Conservation (phyloP, 2,888 invertebrate species). For the Rhingia campestris region DNA sequence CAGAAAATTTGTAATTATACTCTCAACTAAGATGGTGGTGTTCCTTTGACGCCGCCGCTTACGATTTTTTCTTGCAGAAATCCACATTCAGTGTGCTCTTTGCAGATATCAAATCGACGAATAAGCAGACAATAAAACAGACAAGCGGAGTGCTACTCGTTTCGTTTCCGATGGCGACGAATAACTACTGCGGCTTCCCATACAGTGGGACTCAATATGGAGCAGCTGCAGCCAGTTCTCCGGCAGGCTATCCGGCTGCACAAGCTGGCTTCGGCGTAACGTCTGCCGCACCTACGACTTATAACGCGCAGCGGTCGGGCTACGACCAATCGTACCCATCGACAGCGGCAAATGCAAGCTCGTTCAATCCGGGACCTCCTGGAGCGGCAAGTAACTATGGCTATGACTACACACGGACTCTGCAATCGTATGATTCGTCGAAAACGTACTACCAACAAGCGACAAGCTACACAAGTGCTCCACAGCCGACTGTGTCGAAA, state of each 20-base stretch:
- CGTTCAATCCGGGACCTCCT: constrained; percentile 72
- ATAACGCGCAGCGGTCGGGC: constrained; percentile 91
- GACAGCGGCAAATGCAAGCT: constrained; percentile 85
- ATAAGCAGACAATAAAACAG: not conserved
- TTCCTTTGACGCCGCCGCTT: constrained; percentile 78
- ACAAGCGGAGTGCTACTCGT: not conserved
- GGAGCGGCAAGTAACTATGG: constrained; percentile 87
- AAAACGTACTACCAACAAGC: constrained; percentile 94
- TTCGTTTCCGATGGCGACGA: constrained; percentile 83
- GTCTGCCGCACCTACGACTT: constrained; percentile 91
- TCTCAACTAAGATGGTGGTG: constrained; percentile 70
- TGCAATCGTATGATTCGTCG: constrained; percentile 90
- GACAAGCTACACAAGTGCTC: constrained; percentile 83
- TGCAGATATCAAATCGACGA: constrained; percentile 41
- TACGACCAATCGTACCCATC: constrained; percentile 93
- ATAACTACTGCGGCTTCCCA: constrained; percentile 97
- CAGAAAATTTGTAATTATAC: constrained; percentile 60
- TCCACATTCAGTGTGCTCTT: constrained; percentile 47
- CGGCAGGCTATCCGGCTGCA: constrained; percentile 92
- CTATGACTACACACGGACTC: constrained; percentile 86
- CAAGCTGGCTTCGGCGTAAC: constrained; percentile 93
- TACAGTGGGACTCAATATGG: constrained; percentile 96
- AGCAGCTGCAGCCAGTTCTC: constrained; percentile 87
- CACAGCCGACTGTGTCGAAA: constrained; percentile 81
- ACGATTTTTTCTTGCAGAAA: constrained; percentile 76